Conservation (phyloP, 2,113 vertebrate species). For the Peromyscus maniculatus region DNA sequence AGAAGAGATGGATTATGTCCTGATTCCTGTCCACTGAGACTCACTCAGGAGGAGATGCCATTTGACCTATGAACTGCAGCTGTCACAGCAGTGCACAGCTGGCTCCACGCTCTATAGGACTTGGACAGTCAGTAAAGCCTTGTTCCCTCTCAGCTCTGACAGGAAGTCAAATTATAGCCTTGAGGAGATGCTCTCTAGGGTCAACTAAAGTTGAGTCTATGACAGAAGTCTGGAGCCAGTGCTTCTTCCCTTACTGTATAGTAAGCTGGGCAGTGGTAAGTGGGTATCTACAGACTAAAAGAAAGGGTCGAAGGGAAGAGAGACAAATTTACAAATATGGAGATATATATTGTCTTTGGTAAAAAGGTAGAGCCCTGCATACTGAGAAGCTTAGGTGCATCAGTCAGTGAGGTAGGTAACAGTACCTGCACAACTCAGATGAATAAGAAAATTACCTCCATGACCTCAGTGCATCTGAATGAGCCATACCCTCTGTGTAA, state of each 20-base stretch:
- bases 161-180: neutral
- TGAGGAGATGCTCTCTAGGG: no score
- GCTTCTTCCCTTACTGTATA: no score
- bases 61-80: neutral
- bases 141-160: neutral
- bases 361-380: no score
- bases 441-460: no score
- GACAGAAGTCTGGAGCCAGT: no score
- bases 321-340: neutral
- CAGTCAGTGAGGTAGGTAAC: no score
- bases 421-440: no score
- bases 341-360: rapidly evolving
- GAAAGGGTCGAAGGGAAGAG: no score
- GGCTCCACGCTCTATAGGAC: neutral
- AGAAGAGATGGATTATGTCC: rapidly evolving
- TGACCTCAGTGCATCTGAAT: no score
- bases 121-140: neutral
- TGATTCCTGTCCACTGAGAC: rapidly evolving
- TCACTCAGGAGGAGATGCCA: neutral
- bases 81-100: neutral
- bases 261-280: neutral
- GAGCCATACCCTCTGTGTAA: no score
- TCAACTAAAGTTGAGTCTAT: no score
- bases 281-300: neutral
- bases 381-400: no score